Evolutionary conservation across 2,888 invertebrate species (phyloP), one percentile per base, ranked within the genome.

Genomic region (Tetheella fluctuosa): DNA sequence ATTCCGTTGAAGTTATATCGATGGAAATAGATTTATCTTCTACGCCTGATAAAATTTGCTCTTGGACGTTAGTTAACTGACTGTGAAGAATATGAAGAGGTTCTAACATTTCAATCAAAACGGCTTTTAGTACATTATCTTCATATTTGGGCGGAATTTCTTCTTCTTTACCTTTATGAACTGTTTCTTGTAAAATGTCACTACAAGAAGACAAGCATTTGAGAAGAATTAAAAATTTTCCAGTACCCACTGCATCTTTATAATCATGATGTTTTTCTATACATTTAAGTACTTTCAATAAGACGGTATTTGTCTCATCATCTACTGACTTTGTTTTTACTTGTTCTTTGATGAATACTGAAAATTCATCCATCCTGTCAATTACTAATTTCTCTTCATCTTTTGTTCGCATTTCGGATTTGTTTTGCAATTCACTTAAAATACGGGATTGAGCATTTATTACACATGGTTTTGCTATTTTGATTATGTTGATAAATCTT

Each of bases 131-230:
- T 13, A 75, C 59, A 37, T 65, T 69, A 62, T 83, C 77, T 70
- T 82, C 78, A 20, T 73, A 64, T 56, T 74, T 70, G 5, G 72
- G 70, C 34, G 80, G 79, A 63, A 82, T 61, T 52, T 68, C 23
- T 69, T 59, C 65, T 71, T 68, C 34, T 60, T 73, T 71, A 2
- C 66, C 64, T 59, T 71, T 65, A 23, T 73, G 59, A 56, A 79
- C 56, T 25, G 68, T 71, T 61, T 81, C 73, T 70, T 81, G 80
- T 52, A 91, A 62, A 23, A 89, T 74, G 60, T 82, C 78, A 6
- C 78, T 79, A 70, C 90, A 91, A 65, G 90, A 89, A 57, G 87
- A 81, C 28, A 92, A 67, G 73, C 86, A 89, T 77, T 90, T 88
- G 0, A 90, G 62, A 58, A 90, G 60, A 37, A 92, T 86, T 20